A percentile compares a stretch with the other conserved stretches of the same genome.
Conservation (phyloP, 1,140 invertebrate species). For the Scaptomyza hsui region DNA sequence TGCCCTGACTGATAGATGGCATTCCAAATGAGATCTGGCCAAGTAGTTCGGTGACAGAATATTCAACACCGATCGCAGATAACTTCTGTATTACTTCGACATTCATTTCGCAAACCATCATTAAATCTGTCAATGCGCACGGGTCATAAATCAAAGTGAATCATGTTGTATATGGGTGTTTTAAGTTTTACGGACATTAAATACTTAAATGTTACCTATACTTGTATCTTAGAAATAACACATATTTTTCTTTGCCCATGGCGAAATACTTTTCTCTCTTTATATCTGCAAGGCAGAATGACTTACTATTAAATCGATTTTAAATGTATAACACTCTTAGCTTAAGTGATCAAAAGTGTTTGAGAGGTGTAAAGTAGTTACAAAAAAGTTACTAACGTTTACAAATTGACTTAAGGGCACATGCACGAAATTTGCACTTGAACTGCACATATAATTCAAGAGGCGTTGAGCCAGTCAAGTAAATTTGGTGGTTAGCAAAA, state of each 20-base stretch:
- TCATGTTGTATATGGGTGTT: neutral
- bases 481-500: neutral
- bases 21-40: conserved; percentile 45
- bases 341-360: neutral
- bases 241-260: no score
- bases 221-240: no score
- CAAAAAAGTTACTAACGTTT: conserved; percentile 27
- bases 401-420: conserved; percentile 17
- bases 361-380: neutral
- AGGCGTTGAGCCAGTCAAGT: conserved; percentile 8
- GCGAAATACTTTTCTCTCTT: no score
- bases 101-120: conserved; percentile 58
- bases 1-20: conserved; percentile 47
- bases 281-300: no score
- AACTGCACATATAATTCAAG: conserved; percentile 24
- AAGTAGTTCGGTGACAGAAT: conserved; percentile 67
- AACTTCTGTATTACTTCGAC: conserved; percentile 66
- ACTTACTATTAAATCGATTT: neutral
- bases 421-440: conserved; percentile 32
- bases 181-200: no score
- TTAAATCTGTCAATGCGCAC: conserved; percentile 52
- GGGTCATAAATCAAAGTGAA: conserved; percentile 43
- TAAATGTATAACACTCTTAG: neutral
- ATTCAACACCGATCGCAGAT: conserved; percentile 56
- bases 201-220: no score